These are phyloP conservation scores for Crocodylus rhombifer DNA, from an alignment of 2,797 vertebrate species.

Conservation along the genomic window DNA sequence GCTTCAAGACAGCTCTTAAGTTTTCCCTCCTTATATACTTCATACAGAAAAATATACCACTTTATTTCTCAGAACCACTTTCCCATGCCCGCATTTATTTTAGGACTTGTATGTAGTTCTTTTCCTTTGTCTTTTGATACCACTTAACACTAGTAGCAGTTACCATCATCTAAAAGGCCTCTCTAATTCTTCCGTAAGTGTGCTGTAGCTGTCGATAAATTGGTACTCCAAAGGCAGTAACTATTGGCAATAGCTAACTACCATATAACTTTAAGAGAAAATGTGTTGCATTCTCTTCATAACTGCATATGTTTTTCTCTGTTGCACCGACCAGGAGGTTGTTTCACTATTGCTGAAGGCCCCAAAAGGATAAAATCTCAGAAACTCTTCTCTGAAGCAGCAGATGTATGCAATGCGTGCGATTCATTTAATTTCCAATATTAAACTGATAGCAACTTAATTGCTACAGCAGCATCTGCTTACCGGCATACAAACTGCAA, in stretches of 20 bases:
- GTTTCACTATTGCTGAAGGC: neutral
- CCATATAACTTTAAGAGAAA: neutral
- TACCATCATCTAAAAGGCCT: slow-evolving; percentile 46
- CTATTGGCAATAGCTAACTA: slow-evolving; percentile 27
- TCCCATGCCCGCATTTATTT: slow-evolving; percentile 9
- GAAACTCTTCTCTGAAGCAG: accelerated
- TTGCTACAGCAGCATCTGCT: accelerated
- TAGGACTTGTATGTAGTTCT: neutral
- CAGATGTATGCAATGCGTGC: neutral
- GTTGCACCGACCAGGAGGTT: neutral
- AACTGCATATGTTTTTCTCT: neutral
- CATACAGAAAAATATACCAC: neutral
- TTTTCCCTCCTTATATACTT: neutral
- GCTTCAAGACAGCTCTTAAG: slow-evolving; percentile 10
- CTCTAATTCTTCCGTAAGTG: slow-evolving; percentile 22
- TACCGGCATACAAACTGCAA: accelerated
- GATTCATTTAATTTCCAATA: neutral
- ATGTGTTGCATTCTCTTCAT: neutral
- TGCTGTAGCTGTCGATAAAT: neutral
- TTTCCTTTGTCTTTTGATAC: slow-evolving; percentile 43
- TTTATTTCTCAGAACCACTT: slow-evolving; percentile 24
- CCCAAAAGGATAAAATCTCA: neutral
- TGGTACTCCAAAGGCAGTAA: slow-evolving; percentile 49
- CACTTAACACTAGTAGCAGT: slow-evolving; percentile 29
- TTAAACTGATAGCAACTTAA: accelerated